Conservation (phyloP, 2,888 invertebrate genomes). For the Lagria hirta region DNA sequence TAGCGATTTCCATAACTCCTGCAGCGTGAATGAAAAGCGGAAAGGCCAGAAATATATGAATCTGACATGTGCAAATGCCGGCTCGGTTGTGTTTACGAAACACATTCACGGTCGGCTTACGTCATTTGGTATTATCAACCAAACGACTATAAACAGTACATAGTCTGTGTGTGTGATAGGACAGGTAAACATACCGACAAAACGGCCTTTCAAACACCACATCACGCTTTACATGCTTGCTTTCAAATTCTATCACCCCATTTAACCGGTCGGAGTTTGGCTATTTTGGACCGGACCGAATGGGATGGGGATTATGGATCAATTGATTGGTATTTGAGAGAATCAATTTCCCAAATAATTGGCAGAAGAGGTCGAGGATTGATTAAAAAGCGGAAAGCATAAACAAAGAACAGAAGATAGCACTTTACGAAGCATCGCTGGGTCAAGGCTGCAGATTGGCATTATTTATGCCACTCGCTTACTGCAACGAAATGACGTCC, state of each 20-base stretch:
- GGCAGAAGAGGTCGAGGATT: too few species aligned
- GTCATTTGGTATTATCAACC: constrained; percentile 12
- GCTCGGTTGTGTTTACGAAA: constrained; percentile 12
- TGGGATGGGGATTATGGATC: constrained; percentile 12
- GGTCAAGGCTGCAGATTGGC: constrained; percentile 7
- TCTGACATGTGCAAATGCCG: constrained; percentile 17
- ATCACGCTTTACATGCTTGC: constrained; percentile 19
- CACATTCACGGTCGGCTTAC: constrained; percentile 15
- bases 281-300: constrained; percentile 19
- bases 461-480: too few species aligned
- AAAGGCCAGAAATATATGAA: constrained; percentile 17
- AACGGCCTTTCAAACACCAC: constrained; percentile 19
- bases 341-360: constrained; percentile 3
- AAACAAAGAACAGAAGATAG: too few species aligned
- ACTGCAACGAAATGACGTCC: too few species aligned
- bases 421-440: too few species aligned
- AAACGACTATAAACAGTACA: constrained; percentile 11
- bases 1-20: constrained; percentile 15
- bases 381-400: too few species aligned
- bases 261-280: constrained; percentile 14
- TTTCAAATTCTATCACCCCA: constrained; percentile 17
- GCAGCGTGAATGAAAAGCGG: constrained; percentile 18
- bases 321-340: constrained; percentile 5
- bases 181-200: constrained; percentile 19
- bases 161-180: constrained; percentile 13